phyloP scores from a whole-genome alignment of 1,140 invertebrate species.

The Ceratosolen solmsi region DNA sequence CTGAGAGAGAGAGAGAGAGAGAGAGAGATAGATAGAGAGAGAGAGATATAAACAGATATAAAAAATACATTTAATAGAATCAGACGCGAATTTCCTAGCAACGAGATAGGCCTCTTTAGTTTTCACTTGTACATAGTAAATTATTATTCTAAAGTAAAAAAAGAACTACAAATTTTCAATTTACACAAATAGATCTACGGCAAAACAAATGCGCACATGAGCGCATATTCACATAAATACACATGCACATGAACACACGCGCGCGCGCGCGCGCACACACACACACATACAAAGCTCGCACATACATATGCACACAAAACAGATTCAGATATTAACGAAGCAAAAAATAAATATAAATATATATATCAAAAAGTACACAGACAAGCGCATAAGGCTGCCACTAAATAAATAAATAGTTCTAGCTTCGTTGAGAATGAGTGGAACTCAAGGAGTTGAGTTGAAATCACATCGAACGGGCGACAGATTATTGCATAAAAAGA shows the following conservation, averaged over 20 bases:
- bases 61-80: conserved; percentile 9
- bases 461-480: conserved; percentile 42
- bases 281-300: background rate
- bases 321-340: conserved; percentile 30
- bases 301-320: background rate
- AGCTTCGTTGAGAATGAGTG: conserved; percentile 10
- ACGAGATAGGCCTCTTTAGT: conserved; percentile 45
- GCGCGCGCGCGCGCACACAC: background rate
- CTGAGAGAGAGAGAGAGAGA: background rate
- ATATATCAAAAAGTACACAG: conserved; percentile 36
- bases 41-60: background rate
- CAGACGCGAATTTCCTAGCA: conserved; percentile 26
- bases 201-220: background rate
- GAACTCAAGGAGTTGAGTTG: conserved; percentile 30
- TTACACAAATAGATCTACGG: conserved; percentile 9
- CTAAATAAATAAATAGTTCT: conserved; percentile 29
- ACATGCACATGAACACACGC: background rate
- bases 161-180: conserved; percentile 25
- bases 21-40: background rate
- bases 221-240: background rate
- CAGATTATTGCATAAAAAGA: conserved; percentile 35
- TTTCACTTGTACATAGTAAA: conserved; percentile 52
- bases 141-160: conserved; percentile 45
- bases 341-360: conserved; percentile 31
- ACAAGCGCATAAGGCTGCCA: conserved; percentile 38